Evolutionary conservation across 2,113 vertebrate species (phyloP).

Genomic region (Amphiprion ocellaris): DNA sequence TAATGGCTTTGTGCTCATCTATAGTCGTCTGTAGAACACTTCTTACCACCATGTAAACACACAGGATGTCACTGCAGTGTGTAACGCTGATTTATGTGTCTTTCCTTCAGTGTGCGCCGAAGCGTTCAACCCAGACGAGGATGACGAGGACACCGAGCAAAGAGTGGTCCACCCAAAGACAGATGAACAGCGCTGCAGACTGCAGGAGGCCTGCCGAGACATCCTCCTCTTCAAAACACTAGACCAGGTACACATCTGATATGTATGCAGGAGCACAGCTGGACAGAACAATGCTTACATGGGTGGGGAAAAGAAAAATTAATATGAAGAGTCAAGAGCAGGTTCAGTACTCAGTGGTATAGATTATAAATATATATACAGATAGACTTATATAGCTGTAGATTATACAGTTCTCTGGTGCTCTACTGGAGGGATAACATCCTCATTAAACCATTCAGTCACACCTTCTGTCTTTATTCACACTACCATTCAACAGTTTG

Average conservation of each 20-base stretch:
- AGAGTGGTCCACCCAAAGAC: conserved; percentile 97
- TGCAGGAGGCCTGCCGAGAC: conserved; percentile 98
- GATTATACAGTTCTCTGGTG: too few species aligned
- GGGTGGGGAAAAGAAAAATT: neutral
- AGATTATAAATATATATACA: neutral
- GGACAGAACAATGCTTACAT: neutral
- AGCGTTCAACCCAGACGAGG: conserved; percentile 96
- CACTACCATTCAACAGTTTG: too few species aligned
- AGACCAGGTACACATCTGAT: conserved; percentile 89
- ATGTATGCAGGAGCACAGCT: neutral
- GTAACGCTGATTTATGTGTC: neutral
- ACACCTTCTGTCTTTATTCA: neutral
- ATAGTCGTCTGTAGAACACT: neutral
- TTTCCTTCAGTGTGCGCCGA: conserved; percentile 92
- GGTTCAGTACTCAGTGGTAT: neutral
- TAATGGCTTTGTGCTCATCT: too few species aligned
- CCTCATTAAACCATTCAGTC: neutral
- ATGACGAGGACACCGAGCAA: conserved; percentile 97
- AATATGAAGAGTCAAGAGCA: neutral
- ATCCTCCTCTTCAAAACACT: conserved; percentile 98
- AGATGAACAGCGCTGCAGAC: conserved; percentile 95
- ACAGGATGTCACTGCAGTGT: neutral
- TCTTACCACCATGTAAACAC: neutral
- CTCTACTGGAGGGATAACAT: neutral
- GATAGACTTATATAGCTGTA: too few species aligned